Evolutionary conservation across 2,888 invertebrate species (phyloP).

Genomic region (Drosophila atripex): DNA sequence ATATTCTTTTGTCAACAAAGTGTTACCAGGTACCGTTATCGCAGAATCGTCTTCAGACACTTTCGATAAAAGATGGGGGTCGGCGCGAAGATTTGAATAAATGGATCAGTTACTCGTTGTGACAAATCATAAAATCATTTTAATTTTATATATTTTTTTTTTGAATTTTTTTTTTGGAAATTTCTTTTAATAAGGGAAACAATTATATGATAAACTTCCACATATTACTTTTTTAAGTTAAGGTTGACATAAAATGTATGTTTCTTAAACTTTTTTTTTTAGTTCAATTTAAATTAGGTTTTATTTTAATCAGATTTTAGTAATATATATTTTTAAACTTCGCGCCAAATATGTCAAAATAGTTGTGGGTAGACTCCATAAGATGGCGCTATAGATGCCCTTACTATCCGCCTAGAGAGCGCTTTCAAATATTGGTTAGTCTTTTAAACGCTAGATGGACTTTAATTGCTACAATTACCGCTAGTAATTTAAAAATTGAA

Average conservation of each 20-base stretch:
- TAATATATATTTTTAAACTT: neutral
- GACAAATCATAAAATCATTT: neutral
- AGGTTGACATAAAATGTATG: too few relatives aligned
- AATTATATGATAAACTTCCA: too few relatives aligned
- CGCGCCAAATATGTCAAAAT: neutral
- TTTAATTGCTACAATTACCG: neutral
- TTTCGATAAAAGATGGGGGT: neutral
- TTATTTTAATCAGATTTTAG: too few relatives aligned
- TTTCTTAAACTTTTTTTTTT: too few relatives aligned
- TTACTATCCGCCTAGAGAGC: neutral
- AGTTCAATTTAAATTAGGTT: too few relatives aligned
- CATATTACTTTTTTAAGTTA: too few relatives aligned
- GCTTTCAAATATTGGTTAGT: neutral
- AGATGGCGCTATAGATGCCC: neutral
- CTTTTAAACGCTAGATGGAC: neutral
- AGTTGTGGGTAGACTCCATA: neutral
- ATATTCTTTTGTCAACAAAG: constrained; percentile 4
- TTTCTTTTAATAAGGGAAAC: too few relatives aligned
- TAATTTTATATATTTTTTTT: fast-evolving
- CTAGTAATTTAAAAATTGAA: neutral
- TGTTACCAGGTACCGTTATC: constrained; percentile 18
- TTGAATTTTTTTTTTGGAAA: too few relatives aligned
- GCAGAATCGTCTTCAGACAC: neutral
- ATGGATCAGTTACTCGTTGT: neutral
- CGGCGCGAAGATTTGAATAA: neutral